phyloP scores from a whole-genome alignment of 2,888 invertebrate species.

The Athalia circularis region DNA sequence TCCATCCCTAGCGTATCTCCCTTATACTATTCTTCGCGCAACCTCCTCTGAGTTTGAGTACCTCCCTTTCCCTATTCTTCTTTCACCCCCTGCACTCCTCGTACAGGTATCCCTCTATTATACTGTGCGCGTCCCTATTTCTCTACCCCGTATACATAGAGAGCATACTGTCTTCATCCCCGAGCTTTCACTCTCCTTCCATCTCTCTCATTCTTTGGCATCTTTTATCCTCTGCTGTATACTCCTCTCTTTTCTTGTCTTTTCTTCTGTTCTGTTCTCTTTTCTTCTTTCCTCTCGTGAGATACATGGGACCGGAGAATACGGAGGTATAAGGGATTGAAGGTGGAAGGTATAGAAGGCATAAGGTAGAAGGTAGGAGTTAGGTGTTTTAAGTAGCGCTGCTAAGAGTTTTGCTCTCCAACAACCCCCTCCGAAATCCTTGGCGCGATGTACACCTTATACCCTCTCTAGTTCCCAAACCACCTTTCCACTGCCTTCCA shows the following conservation, averaged over 20 bases:
- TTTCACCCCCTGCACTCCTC: background rate
- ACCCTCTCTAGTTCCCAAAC: too few relatives aligned
- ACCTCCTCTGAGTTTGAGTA: background rate
- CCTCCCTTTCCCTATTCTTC: background rate
- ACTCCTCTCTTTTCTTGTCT: background rate
- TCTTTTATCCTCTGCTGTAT: too few relatives aligned
- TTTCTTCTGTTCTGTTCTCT: background rate
- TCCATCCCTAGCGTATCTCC: background rate
- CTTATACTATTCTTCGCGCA: background rate
- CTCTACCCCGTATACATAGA: too few relatives aligned
- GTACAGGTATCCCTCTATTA: background rate
- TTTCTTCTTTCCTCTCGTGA: background rate
- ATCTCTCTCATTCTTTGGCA: too few relatives aligned
- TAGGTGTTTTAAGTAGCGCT: slow-evolving; percentile 36
- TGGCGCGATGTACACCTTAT: background rate
- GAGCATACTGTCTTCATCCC: too few relatives aligned
- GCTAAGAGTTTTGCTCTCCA: slow-evolving; percentile 4
- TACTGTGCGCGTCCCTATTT: background rate
- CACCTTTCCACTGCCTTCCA: background rate
- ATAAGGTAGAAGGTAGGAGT: background rate
- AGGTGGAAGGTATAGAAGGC: background rate
- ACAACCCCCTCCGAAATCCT: too few relatives aligned
- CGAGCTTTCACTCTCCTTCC: too few relatives aligned
- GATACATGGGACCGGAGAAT: background rate
- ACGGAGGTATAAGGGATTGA: too few relatives aligned